phyloP scores from a whole-genome alignment of 2,797 vertebrate genomes.

The Cuculus canorus region DNA sequence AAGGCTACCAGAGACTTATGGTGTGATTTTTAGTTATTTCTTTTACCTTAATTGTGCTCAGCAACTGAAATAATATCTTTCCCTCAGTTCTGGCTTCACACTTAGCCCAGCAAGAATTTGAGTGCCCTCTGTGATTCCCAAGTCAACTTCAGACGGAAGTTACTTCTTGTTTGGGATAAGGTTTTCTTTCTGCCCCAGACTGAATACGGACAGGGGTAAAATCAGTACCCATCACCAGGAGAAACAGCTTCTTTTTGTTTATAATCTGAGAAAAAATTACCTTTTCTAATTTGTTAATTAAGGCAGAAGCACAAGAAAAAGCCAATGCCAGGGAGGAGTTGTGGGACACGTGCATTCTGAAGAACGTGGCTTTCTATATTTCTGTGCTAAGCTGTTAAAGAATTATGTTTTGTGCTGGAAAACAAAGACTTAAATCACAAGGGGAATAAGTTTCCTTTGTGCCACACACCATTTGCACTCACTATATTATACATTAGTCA shows the following conservation, averaged over 20 bases:
- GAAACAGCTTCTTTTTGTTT: neutral
- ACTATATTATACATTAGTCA: neutral
- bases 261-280: neutral
- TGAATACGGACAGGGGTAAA: neutral
- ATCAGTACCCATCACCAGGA: neutral
- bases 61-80: neutral
- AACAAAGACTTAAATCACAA: neutral
- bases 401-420: neutral
- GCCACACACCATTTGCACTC: neutral
- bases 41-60: neutral
- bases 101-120: neutral
- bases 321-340: neutral
- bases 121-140: neutral
- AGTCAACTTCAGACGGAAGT: neutral
- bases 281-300: neutral
- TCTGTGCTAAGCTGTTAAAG: neutral
- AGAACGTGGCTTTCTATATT: neutral
- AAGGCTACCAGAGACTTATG: neutral
- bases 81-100: neutral
- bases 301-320: neutral
- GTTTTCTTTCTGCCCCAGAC: neutral
- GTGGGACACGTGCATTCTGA: rapidly evolving
- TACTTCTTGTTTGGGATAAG: neutral
- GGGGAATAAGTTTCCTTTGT: neutral
- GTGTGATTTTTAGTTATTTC: neutral